Evolutionary conservation across 2,113 vertebrate species (phyloP).

Genomic region (Pao palembangensis): DNA sequence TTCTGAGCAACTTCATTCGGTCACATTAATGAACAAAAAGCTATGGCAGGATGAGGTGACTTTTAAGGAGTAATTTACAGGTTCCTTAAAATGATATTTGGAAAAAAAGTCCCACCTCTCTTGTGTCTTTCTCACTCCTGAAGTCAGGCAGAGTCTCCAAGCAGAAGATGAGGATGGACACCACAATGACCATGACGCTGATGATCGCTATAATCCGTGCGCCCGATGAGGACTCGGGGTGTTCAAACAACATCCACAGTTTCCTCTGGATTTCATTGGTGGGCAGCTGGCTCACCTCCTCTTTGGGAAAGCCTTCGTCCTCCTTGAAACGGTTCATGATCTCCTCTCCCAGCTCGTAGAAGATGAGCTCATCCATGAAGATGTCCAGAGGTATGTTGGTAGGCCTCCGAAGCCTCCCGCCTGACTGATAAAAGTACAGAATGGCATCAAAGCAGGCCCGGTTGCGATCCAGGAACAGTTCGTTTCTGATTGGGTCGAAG

Average conservation of each 20-base stretch:
- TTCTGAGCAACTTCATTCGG: constrained; percentile 21
- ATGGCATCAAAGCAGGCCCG: constrained; percentile 86
- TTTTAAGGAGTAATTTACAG: too few relatives aligned
- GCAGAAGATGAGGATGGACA: constrained; percentile 94
- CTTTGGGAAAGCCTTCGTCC: constrained; percentile 86
- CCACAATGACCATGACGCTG: constrained; percentile 89
- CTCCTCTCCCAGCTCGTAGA: constrained; percentile 88
- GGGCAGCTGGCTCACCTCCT: constrained; percentile 77
- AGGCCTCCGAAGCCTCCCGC: constrained; percentile 84
- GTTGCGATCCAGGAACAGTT: constrained; percentile 86
- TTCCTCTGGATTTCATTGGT: constrained; percentile 72
- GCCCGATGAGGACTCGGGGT: constrained; percentile 86
- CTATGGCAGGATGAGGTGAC: background rate
- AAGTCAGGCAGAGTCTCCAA: constrained; percentile 91
- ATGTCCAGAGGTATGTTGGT: constrained; percentile 87
- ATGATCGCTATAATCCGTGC: constrained; percentile 89
- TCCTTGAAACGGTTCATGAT: constrained; percentile 83
- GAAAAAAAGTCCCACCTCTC: constrained; percentile 72
- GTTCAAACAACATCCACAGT: constrained; percentile 91
- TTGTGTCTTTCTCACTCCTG: constrained; percentile 76
- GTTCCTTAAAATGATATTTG: background rate
- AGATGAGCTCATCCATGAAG: constrained; percentile 89
- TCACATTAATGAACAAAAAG: constrained; percentile 7
- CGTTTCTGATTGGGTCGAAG: constrained; percentile 82
- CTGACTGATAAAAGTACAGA: constrained; percentile 93